Percentiles rank a stretch among this genome's conserved stretches.
phyloP scores from a whole-genome alignment of 2,113 vertebrate species.

The Chroicocephalus ridibundus region DNA sequence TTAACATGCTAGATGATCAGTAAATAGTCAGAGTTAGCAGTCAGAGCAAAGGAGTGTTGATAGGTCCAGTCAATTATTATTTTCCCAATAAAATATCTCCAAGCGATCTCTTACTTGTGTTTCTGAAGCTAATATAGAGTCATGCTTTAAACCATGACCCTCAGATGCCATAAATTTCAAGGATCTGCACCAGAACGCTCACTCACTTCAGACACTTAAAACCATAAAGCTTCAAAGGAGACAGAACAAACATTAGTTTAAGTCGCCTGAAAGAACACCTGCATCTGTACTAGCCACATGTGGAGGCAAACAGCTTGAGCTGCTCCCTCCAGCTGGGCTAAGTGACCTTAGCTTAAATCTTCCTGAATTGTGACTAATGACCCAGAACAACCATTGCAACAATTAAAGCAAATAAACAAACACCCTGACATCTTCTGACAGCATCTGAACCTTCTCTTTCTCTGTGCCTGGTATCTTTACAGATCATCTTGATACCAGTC shows the following conservation, averaged over 20 bases:
- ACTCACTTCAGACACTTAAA: conserved; percentile 12
- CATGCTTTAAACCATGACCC: conserved; percentile 4
- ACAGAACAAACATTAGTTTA: conserved; percentile 23
- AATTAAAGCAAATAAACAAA: conserved; percentile 50
- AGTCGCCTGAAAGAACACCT: not conserved
- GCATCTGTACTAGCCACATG: conserved; percentile 14
- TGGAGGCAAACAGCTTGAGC: conserved; percentile 22
- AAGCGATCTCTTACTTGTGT: conserved; percentile 15
- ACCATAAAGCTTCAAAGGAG: conserved; percentile 33
- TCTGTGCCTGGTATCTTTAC: not conserved
- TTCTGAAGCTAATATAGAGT: conserved; percentile 19
- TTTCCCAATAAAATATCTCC: conserved; percentile 31
- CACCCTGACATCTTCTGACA: not conserved
- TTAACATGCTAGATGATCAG: not conserved
- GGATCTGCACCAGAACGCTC: not conserved
- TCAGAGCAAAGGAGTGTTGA: conserved; percentile 21
- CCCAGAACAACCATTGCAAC: conserved; percentile 13
- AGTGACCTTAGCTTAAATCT: conserved; percentile 32
- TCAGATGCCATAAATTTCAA: not conserved
- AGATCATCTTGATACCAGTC: not conserved
- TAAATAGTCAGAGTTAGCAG: conserved; percentile 24
- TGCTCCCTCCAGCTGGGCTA: not conserved
- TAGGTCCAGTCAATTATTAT: conserved; percentile 37
- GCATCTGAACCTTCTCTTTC: not conserved
- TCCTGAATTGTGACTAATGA: not conserved